Evolutionary conservation across 2,888 invertebrate genomes (phyloP).

Genomic region (Epinotia bilunana): DNA sequence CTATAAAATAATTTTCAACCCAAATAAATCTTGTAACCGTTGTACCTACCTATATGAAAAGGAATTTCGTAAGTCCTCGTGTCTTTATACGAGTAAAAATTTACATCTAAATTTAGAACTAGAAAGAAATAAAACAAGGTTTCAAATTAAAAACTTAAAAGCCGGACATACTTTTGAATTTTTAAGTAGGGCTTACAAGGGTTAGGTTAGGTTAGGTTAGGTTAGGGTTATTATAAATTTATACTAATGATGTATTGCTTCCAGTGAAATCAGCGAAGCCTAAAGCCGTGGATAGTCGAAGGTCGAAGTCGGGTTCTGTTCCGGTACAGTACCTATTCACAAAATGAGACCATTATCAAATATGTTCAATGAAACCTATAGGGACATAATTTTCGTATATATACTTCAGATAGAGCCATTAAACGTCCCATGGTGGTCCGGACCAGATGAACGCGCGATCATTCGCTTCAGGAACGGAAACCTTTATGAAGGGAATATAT

Average conservation of each 20-base stretch:
- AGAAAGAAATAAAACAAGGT: too few relatives aligned
- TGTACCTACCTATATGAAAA: too few relatives aligned
- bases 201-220: too few relatives aligned
- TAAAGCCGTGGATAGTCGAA: constrained; percentile 49
- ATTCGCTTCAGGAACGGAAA: constrained; percentile 85
- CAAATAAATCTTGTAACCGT: too few relatives aligned
- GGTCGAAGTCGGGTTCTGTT: constrained; percentile 48
- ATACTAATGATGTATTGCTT: neutral
- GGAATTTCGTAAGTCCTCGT: too few relatives aligned
- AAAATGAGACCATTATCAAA: neutral
- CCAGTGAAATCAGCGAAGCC: constrained; percentile 59
- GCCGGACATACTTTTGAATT: too few relatives aligned
- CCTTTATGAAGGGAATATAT: constrained; percentile 81
- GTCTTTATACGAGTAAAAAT: too few relatives aligned
- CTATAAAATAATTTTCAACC: too few relatives aligned
- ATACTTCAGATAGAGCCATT: constrained; percentile 53
- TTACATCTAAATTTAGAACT: too few relatives aligned
- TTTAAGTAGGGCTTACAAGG: too few relatives aligned
- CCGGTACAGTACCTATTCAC: constrained; percentile 52
- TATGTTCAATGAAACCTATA: neutral
- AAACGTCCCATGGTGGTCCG: constrained; percentile 65
- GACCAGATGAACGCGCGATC: constrained; percentile 74
- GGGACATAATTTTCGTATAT: neutral
- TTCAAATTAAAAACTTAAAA: too few relatives aligned
- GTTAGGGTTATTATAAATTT: too few relatives aligned